phyloP scores from a whole-genome alignment of 37 sponge, comb jelly and placozoan genomes.

The Eunapius fragilis region DNA sequence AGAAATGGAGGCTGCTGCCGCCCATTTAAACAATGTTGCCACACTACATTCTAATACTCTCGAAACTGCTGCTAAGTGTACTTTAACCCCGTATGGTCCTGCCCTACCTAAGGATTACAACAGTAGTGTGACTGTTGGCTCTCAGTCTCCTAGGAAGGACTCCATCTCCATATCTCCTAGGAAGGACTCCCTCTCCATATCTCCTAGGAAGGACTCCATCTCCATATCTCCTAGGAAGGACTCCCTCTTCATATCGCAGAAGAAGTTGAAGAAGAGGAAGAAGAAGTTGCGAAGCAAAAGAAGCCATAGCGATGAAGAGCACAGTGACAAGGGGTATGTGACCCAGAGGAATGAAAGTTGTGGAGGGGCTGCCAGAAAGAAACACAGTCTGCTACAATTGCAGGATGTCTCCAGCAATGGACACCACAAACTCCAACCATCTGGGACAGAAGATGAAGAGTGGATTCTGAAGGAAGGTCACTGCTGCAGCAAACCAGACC shows the following conservation, averaged over 20 bases:
- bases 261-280: not conserved
- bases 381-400: not conserved
- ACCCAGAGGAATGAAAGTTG: slow-evolving; percentile 15
- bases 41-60: not conserved
- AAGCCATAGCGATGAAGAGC: slow-evolving; percentile 14
- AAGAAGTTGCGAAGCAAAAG: not conserved
- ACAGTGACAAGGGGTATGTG: not conserved
- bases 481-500: not conserved
- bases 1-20: not conserved
- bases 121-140: slow-evolving; percentile 1
- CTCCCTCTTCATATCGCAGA: not conserved
- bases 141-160: not conserved
- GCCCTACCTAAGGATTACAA: slow-evolving; percentile 5
- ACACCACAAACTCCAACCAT: not conserved
- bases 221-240: not conserved
- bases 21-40: not conserved
- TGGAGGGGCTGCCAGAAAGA: not conserved
- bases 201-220: too few species aligned
- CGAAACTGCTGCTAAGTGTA: not conserved
- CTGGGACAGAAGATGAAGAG: not conserved
- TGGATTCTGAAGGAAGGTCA: not conserved
- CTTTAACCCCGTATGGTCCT: not conserved
- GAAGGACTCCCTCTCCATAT: not conserved
- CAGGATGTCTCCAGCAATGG: not conserved
- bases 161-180: not conserved